Evolutionary conservation across 2,797 vertebrate genomes (phyloP).

Genomic region (Pelochelys cantorii): DNA sequence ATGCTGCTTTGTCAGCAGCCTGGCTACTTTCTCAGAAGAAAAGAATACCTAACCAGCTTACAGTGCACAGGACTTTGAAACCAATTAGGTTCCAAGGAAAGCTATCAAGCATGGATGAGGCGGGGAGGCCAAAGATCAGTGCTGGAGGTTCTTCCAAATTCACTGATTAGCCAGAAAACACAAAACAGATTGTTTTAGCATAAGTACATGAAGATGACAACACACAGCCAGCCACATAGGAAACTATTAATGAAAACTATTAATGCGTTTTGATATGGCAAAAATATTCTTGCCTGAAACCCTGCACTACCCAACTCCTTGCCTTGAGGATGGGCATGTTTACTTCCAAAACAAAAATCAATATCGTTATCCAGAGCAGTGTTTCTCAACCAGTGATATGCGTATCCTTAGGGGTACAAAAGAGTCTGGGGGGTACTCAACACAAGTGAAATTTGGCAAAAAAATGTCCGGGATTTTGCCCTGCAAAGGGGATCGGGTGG

Average conservation of each 20-base stretch:
- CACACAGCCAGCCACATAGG: neutral
- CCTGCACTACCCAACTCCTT: neutral
- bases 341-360: neutral
- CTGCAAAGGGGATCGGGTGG: too few species aligned
- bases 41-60: neutral
- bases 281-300: neutral
- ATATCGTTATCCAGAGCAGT: neutral
- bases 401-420: too few species aligned
- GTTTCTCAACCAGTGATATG: too few species aligned
- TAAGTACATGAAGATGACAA: neutral
- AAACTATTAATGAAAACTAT: neutral
- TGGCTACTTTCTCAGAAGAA: neutral
- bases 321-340: neutral
- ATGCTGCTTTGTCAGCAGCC: neutral
- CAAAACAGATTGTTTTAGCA: neutral
- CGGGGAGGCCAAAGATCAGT: neutral
- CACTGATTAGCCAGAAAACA: neutral
- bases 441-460: too few species aligned
- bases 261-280: neutral
- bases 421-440: too few species aligned
- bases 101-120: neutral
- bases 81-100: conserved; percentile 17
- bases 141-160: neutral
- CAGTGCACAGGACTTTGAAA: conserved; percentile 46
- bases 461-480: too few species aligned